Evolutionary conservation across 2,797 vertebrate genomes (phyloP), one percentile per base, ranked within the genome.

Genomic region (Eptatretus atami): DNA sequence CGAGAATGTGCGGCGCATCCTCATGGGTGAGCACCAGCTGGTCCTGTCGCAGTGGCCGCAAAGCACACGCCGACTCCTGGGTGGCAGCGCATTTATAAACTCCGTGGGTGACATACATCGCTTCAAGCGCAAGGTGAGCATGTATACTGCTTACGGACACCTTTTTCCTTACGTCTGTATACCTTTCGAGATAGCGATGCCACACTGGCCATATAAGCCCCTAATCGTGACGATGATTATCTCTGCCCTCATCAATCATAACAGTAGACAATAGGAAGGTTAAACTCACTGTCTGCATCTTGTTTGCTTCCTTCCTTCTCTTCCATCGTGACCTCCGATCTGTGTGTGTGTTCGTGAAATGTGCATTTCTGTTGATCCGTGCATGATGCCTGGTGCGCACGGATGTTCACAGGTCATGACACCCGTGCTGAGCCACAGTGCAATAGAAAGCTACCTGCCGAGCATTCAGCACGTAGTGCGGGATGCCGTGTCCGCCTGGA

Each of bases 401-500:
- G 31, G 4, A 4, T 44, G 53, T 67, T 65, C 2, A 0, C 52
- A 95, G 92, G 82, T 98, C 54, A 88, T 95, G 70, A 86, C 92
- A 66, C 94, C 92, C 74, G 82, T 95, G 66, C 95, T 98, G 76
- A 98, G 86, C 71, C 88, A 95, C 0, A 86, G 93, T 66, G 86
- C 92, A 1, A 69, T 98, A 74, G 82, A 88, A 73, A 84, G 79
- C 55, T 98, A 98, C 67, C 80, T 98, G 3, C 88, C 88, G 3
- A 92, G 94, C 74, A 93, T 98, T 73, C 88, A 85, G 72, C 77
- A 81, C 74, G 88, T 94, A 66, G 92, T 98, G 72, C 87, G 93
- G 72, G 88, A 94, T 72, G 86, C 82, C 0, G 77, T 98, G 1
- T 71, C 87, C 0, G 77, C 83, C 6, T 98, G 92, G 92, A 86